Conservation (phyloP, 1,140 invertebrate genomes). For the Lineus longissimus region DNA sequence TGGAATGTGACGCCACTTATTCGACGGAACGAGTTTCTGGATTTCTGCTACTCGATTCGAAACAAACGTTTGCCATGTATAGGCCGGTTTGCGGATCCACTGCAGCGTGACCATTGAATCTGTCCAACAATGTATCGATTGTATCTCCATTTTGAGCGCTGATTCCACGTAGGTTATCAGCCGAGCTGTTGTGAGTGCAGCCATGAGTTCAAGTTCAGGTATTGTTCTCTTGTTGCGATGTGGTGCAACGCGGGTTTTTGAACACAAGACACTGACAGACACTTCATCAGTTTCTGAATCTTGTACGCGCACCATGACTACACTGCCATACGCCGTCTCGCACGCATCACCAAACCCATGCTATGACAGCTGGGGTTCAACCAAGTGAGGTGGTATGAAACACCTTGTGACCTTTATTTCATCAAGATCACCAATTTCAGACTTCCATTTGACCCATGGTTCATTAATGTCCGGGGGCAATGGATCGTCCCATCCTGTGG, state of each 20-base stretch:
- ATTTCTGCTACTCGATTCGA: not conserved
- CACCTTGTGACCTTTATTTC: not conserved
- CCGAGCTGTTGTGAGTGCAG: not conserved
- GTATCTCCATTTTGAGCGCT: not conserved
- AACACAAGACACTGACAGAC: not conserved
- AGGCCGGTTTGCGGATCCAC: not conserved
- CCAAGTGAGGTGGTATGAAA: not conserved
- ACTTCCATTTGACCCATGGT: not conserved
- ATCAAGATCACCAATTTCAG: not conserved
- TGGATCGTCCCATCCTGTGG: not conserved
- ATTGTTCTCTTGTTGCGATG: not conserved
- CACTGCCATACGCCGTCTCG: not conserved
- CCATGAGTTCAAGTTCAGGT: not conserved
- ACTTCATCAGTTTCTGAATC: not conserved
- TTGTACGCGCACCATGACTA: not conserved
- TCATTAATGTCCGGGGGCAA: not conserved
- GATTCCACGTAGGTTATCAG: constrained; percentile 1
- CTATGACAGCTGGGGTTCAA: not conserved
- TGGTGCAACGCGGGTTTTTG: not conserved
- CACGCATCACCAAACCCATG: not conserved
- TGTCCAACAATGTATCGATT: not conserved
- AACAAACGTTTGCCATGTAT: not conserved
- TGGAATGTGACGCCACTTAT: not conserved
- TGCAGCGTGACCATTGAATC: not conserved
- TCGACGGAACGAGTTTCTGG: not conserved